Evolutionary conservation across 2,113 vertebrate genomes (phyloP), one percentile per base, ranked within the genome.

Genomic region (Peromyscus californicus): DNA sequence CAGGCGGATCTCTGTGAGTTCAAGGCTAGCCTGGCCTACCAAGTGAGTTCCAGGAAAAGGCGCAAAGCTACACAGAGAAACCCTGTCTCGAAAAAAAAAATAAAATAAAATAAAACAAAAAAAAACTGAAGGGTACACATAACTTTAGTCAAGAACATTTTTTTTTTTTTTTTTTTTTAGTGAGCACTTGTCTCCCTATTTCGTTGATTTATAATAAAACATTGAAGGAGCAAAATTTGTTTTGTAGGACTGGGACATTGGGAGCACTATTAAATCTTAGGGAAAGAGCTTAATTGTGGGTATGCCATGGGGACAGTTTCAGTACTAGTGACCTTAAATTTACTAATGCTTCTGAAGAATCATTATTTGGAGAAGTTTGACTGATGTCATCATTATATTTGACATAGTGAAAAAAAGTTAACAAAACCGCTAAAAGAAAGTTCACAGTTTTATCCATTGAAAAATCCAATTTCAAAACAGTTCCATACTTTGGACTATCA

Each of bases 281-380:
- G 1, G 61, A 48, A 87, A 96, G 31, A 24, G 33, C 19, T 24
- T 89, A 26, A 13, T 45, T 12, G 24, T 3, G 4, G 33, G 31
- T 24, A 1, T 96, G 54, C 51, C 17, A 79, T 61, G 1, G 7
- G 15, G 79, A 83, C 93, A 65, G 45, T 91, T 91, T 84, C 88
- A 87, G 51, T 75, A 22, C 6, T 26, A 11, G 70, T 83, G 9
- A 0, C 36, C 8, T 97, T 95, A 48, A 91, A 95, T 93, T 63
- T 88, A 10, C 72, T 95, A 92, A 74, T 75, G 89, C 88, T 74
- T 96, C 95, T 42, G 54, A 85, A 96, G 70, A 83, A 13, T 91
- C 70, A 75, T n/a, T n/a, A 19, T 36, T 39, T 89, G 63, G 21
- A 42, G 42, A 86, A 39, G 16, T 90, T 95, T 96, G 69, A 48